Percentiles rank a stretch among this genome's conserved stretches.
Evolutionary conservation across 2,113 vertebrate species (phyloP).

Genomic region (Regulus satrapa): DNA sequence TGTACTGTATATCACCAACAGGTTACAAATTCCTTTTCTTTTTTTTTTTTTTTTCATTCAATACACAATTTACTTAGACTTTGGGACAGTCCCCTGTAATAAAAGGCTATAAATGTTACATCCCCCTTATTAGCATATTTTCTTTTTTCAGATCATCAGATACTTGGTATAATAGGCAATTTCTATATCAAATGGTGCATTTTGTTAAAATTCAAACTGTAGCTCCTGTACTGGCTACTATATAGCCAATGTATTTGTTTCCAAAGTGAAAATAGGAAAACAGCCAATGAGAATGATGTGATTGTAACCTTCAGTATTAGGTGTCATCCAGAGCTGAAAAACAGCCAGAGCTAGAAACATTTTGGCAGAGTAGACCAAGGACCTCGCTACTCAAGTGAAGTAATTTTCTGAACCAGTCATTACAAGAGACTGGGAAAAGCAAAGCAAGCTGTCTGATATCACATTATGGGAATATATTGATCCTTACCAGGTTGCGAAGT

Average conservation of each 20-base stretch:
- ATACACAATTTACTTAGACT: not conserved
- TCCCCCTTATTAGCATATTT: not conserved
- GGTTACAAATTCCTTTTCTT: not conserved
- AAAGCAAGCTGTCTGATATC: slow-evolving; percentile 72
- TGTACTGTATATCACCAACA: not conserved
- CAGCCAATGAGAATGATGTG: not conserved
- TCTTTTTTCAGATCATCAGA: not conserved
- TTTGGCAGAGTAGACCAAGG: slow-evolving; percentile 26
- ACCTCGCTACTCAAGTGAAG: slow-evolving; percentile 17
- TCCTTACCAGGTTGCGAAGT: slow-evolving; percentile 98
- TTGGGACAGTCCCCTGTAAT: not conserved
- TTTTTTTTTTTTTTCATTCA: not conserved
- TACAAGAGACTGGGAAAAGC: slow-evolving; percentile 57
- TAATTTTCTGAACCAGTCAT: slow-evolving; percentile 16
- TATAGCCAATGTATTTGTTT: not conserved
- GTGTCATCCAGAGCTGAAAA: not conserved
- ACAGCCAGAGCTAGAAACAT: not conserved
- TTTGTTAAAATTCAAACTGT: not conserved
- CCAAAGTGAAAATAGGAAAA: not conserved
- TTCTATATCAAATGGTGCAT: not conserved
- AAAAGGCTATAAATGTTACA: not conserved
- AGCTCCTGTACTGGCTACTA: not conserved
- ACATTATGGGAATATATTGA: slow-evolving; percentile 84
- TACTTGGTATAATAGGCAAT: not conserved
- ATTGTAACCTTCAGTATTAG: not conserved